Evolutionary conservation across 1,140 invertebrate species (phyloP).

Genomic region (Drosophila nasuta): DNA sequence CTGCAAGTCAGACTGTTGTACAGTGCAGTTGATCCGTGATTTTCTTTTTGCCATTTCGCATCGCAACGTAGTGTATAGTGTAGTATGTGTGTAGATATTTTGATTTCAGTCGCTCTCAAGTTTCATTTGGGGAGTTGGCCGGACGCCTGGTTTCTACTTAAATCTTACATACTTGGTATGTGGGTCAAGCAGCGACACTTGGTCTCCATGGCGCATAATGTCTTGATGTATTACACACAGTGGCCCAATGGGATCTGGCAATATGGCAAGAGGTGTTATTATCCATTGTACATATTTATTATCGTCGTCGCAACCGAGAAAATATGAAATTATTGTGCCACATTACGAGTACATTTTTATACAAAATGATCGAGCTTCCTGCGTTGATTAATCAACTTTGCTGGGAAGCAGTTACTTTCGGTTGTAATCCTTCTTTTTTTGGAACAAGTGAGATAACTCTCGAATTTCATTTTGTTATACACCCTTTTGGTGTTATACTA

Average conservation of each 20-base stretch:
- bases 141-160: slow-evolving; percentile 37
- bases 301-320: slow-evolving; percentile 47
- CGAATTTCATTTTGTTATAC: slow-evolving; percentile 8
- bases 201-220: slow-evolving; percentile 50
- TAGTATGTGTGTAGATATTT: slow-evolving; percentile 34
- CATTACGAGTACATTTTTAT: slow-evolving; percentile 28
- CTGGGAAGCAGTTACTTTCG: neutral
- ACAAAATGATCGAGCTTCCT: slow-evolving; percentile 6
- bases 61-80: neutral
- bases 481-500: too few relatives aligned
- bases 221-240: slow-evolving; percentile 63
- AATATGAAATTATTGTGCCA: slow-evolving; percentile 56
- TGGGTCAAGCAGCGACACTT: slow-evolving; percentile 76
- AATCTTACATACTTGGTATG: slow-evolving; percentile 54
- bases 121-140: slow-evolving; percentile 70
- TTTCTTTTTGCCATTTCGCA: slow-evolving; percentile 77
- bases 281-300: slow-evolving; percentile 55
- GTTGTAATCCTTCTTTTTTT: neutral
- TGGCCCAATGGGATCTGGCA: slow-evolving; percentile 42
- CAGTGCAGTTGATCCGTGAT: slow-evolving; percentile 35
- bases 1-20: neutral
- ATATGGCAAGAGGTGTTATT: slow-evolving; percentile 68
- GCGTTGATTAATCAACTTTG: slow-evolving; percentile 24
- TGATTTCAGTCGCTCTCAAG: slow-evolving; percentile 58
- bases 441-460: slow-evolving; percentile 4